Base-by-base conservation (phyloP, 2,113 vertebrate genomes). In the Oryctolagus cuniculus region DNA sequence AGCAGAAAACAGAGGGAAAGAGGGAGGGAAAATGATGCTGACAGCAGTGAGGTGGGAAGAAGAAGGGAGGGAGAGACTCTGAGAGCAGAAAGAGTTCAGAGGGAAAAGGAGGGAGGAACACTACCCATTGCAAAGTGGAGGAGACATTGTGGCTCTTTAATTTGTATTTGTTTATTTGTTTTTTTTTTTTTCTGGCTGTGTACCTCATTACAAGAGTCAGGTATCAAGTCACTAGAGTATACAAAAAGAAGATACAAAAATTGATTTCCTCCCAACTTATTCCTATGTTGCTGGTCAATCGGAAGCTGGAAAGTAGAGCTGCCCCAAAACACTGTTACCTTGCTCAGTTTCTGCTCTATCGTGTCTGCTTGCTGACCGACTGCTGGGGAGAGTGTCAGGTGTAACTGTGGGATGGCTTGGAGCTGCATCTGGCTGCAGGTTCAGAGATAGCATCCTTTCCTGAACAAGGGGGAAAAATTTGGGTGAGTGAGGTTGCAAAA, bases 401-500 rank as follows among this genome's bases (percentile, higher is more conserved):
- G 31, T 27, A 27, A 87, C 17, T 31, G 64, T 58, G 31, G 6
- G 17, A 31, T 73, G 79, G n/a, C 77, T 88, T 53, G 66, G 16
- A 87, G 38, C 27, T 74, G 25, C 19, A 8, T 53, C 61, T 87
- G 72, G 75, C 49, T 75, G 70, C 61, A 49, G 29, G 75, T 80
- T 88, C 38, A 80, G 38, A 49, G 61, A 53, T 1, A 91, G 36
- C 36, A 69, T 78, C 80, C 16, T 90, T 67, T 87, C 90, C 92
- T 93, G 86, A 72, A 75, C 19, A 61, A 92, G 64, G 13, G 31
- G 36, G 61, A 93, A 86, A 36, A 95, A 16, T 67, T 25, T 53
- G 22, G 31, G 12, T 70, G 53, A 82, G 19, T 51, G 58, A 93
- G 31, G 84, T 61, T 87, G 22, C 74, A 92, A 78, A 91, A 94